These are phyloP conservation scores for Pteruthius melanotis DNA, from an alignment of 2,113 vertebrate genomes.

Conservation along the genomic window DNA sequence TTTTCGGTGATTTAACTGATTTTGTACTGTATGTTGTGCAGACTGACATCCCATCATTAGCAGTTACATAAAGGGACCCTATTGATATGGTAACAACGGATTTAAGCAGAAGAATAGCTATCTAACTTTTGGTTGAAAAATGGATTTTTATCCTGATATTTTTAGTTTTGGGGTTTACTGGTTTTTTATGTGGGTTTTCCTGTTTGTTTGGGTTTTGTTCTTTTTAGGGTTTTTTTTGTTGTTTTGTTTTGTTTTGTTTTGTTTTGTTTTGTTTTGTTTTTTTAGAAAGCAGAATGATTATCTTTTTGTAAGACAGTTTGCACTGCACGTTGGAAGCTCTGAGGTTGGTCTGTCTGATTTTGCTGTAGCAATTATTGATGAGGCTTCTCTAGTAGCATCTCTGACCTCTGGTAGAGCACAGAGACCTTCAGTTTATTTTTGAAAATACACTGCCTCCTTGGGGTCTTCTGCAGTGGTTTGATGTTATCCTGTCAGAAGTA, in stretches of 20 bases:
- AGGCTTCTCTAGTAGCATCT: neutral
- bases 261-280: too few species aligned
- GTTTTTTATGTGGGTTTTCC: neutral
- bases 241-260: neutral
- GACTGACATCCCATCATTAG: neutral
- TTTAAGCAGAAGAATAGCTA: neutral
- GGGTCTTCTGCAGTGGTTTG: neutral
- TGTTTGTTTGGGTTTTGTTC: neutral
- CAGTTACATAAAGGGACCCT: neutral
- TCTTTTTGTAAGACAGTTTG: neutral
- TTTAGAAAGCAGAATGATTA: neutral
- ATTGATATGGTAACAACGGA: neutral
- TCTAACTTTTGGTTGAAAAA: neutral
- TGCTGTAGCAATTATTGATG: neutral
- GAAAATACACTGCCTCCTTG: neutral
- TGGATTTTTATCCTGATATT: neutral
- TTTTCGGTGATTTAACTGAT: neutral
- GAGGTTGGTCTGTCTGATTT: neutral
- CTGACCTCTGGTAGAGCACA: neutral
- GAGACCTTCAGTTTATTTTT: neutral
- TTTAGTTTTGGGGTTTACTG: neutral
- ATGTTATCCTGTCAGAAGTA: neutral
- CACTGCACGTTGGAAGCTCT: neutral
- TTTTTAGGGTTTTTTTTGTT: neutral
- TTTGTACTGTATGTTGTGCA: neutral